These are phyloP conservation scores for Sternotherus odoratus DNA, from an alignment of 2,797 vertebrate species.

Conservation along the genomic window DNA sequence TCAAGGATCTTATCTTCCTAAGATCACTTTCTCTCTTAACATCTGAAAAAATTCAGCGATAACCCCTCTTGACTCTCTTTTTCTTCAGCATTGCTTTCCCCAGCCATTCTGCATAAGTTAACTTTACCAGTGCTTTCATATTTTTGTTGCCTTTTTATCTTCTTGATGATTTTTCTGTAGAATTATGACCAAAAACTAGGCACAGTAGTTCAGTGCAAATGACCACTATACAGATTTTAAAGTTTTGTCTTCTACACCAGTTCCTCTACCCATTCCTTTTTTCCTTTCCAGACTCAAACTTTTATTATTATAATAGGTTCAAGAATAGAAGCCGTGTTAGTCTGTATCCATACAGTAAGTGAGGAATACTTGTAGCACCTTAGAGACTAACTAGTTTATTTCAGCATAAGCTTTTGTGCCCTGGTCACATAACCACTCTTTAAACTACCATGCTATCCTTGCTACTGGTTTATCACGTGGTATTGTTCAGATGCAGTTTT, in stretches of 20 bases:
- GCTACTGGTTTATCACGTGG: not conserved
- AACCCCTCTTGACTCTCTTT: not conserved
- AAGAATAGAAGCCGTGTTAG: too few species aligned
- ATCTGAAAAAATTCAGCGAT: not conserved
- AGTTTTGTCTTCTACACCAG: not conserved
- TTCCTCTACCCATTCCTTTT: not conserved
- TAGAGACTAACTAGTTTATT: too few species aligned
- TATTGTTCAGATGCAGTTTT: not conserved
- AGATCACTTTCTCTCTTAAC: not conserved
- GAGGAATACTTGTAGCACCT: too few species aligned
- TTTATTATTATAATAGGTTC: not conserved
- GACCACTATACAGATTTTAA: not conserved
- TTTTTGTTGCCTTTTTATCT: not conserved
- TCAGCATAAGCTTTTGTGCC: too few species aligned
- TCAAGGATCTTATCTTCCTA: not conserved
- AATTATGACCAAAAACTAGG: fast-evolving
- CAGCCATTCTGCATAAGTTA: not conserved
- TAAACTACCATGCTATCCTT: not conserved
- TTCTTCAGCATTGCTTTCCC: not conserved
- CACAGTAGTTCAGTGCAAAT: not conserved
- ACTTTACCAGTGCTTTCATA: not conserved
- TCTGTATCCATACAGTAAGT: too few species aligned
- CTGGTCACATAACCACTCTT: not conserved
- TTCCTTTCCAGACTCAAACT: not conserved
- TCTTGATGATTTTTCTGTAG: not conserved